Percentiles rank a stretch among this genome's conserved stretches.
Evolutionary conservation across 2,113 vertebrate genomes (phyloP).

Genomic region (Otis tarda): DNA sequence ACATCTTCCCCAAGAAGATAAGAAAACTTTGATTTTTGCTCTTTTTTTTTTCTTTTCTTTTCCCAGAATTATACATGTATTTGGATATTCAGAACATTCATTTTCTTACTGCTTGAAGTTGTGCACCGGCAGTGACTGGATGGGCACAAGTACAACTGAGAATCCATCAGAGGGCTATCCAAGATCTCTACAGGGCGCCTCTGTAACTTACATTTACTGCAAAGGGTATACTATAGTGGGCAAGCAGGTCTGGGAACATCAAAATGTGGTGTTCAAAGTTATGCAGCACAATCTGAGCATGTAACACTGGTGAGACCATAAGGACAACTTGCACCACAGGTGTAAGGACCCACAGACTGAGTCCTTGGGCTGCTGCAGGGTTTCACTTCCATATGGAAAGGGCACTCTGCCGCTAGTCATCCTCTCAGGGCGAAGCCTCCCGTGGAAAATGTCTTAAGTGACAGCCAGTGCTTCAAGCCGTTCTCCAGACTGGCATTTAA

Average conservation of each 20-base stretch:
- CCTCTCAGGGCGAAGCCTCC: neutral
- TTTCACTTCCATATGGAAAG: neutral
- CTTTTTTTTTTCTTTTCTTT: neutral
- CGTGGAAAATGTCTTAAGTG: fast-evolving
- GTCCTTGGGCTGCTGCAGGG: neutral
- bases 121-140: neutral
- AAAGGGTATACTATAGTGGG: neutral
- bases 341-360: fast-evolving
- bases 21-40: no score
- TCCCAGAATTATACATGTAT: neutral
- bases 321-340: neutral
- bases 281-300: fast-evolving
- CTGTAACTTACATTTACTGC: neutral
- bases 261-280: fast-evolving
- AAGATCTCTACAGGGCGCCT: neutral
- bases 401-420: neutral
- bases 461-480: neutral
- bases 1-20: neutral
- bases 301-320: neutral
- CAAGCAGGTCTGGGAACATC: neutral
- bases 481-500: constrained; percentile 13
- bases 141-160: fast-evolving
- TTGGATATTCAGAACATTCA: neutral
- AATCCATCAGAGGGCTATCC: neutral
- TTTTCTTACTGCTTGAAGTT: neutral